phyloP scores from a whole-genome alignment of 2,113 vertebrate species.

The Caranx ignobilis region DNA sequence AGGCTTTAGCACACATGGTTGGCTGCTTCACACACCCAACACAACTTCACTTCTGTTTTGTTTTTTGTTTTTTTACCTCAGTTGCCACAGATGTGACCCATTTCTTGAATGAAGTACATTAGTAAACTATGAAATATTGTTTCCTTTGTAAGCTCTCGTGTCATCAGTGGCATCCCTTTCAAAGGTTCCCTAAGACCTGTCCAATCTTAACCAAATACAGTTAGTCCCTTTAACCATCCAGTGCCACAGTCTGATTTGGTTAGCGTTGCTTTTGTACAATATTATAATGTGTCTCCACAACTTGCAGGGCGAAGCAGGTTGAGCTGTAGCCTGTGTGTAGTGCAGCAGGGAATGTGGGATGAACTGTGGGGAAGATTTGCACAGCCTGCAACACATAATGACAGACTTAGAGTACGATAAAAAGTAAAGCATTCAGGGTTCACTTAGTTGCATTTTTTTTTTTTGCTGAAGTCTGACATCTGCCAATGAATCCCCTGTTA shows the following conservation, averaged over 20 bases:
- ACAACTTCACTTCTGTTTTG: neutral
- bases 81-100: neutral
- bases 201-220: neutral
- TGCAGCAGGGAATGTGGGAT: constrained; percentile 1
- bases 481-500: no score
- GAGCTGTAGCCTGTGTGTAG: neutral
- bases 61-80: neutral
- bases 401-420: neutral
- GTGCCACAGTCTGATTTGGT: neutral
- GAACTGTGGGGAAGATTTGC: neutral
- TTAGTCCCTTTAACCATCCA: constrained; percentile 14
- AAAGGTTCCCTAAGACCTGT: neutral
- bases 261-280: neutral
- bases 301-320: constrained; percentile 17
- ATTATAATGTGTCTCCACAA: neutral
- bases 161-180: neutral
- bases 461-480: no score
- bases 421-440: neutral
- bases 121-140: neutral
- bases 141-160: neutral
- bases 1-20: neutral
- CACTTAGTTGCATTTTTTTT: neutral
- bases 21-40: neutral
- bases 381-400: constrained; percentile 33
- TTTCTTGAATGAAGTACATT: neutral